Percentiles rank a stretch among this genome's conserved stretches.
Evolutionary conservation across 2,797 vertebrate species (phyloP).

Genomic region (Leucoraja ocellata): DNA sequence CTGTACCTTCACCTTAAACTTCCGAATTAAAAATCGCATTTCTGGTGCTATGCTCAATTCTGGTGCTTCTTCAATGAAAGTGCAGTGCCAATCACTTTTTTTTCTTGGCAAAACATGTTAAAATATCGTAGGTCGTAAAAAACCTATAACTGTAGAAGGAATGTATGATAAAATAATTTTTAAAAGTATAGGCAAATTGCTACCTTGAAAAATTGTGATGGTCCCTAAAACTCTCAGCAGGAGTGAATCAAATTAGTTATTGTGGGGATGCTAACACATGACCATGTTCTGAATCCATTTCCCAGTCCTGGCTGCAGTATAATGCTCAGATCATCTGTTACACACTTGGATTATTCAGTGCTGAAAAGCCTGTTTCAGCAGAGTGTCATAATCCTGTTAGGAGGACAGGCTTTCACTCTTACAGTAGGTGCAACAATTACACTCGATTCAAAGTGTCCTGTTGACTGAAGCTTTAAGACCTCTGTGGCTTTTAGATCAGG

Average conservation of each 20-base stretch:
- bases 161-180: neutral
- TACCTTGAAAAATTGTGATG: neutral
- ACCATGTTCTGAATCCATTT: neutral
- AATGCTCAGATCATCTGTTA: slow-evolving; percentile 1
- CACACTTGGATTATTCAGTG: slow-evolving; percentile 10
- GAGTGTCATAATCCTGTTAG: neutral
- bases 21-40: neutral
- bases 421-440: slow-evolving; percentile 12
- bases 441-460: slow-evolving; percentile 8
- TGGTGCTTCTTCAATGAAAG: neutral
- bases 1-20: too few relatives aligned
- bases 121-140: neutral
- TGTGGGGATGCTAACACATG: neutral
- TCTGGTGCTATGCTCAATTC: neutral
- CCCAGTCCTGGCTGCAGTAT: neutral
- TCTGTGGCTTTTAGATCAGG: neutral
- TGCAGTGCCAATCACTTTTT: neutral
- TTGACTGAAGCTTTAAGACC: slow-evolving; percentile 15
- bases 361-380: neutral
- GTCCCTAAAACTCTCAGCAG: neutral
- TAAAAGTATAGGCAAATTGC: neutral
- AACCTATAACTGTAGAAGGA: neutral
- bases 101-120: neutral
- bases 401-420: neutral
- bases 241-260: neutral